Base-by-base conservation (phyloP, 2,113 vertebrate species). In the Erpornis zantholeuca region DNA sequence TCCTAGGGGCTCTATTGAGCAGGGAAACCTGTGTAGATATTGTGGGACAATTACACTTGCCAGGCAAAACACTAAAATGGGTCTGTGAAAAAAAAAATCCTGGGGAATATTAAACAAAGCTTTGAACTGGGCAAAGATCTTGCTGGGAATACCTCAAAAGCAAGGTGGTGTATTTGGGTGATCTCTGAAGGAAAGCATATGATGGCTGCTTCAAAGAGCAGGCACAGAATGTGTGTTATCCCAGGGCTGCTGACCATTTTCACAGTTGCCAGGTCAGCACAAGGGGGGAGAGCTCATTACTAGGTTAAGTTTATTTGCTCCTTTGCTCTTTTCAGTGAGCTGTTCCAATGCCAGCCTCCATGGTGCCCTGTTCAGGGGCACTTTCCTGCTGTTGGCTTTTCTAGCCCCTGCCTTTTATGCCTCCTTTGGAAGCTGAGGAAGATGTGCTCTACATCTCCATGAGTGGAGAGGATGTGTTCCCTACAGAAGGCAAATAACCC, bases 51-150 rank as follows among this genome's bases (percentile, higher is more conserved):
- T 79, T 92, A 83, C 14, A 65, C 54, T 42, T n/a, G 45, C 80
- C 84, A 92, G 49, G 47, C 49, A 73, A 94, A 84, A 68, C 72
- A 72, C 20, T 36, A 16, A 87, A 86, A 78, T 57, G 50, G 40
- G 25, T 76, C 85, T 92, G 69, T 68, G 45, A 11, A 54, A 64
- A 81, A 38, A 92, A 76, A 86, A 61, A 24, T 90, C 73, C 90
- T 73, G 68, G 73, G 80, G 70, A n/a, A 90, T 38, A 47, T 95
- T 90, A 84, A 86, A 77, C 70, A 82, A 82, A 90, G 56, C 81
- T 71, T 82, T 90, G 85, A 88, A 76, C 82, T 28, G n/a, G 61
- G n/a, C 65, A 72, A 44, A 77, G 47, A 45, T 54, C 63, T 96
- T 83, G 71, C 61, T 85, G 66, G 50, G 45, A 86, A 76, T 75